Percentiles rank a stretch among this genome's conserved stretches.
Conservation (phyloP, 1,140 invertebrate species). For the Globodera rostochiensis region DNA sequence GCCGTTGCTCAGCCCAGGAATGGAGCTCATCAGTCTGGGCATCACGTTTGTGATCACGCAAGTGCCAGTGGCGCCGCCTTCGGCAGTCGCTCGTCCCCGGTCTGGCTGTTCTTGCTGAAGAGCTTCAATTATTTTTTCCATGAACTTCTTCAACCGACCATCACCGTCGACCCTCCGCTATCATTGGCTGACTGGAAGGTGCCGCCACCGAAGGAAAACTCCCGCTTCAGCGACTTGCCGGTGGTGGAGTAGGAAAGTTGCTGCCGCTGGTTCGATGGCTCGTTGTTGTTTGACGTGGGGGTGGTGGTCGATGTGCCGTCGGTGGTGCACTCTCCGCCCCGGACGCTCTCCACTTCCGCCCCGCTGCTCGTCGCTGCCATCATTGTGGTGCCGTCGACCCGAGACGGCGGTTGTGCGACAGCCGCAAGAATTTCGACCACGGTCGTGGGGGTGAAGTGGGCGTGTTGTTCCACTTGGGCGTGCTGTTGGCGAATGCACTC, state of each 20-base stretch:
- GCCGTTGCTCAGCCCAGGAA: conserved; percentile 10
- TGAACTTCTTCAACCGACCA: neutral
- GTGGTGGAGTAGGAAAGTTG: neutral
- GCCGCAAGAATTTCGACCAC: neutral
- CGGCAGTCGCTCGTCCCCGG: neutral
- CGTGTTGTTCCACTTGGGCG: neutral
- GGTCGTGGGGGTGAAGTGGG: neutral
- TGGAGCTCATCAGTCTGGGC: neutral
- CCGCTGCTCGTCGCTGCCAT: neutral
- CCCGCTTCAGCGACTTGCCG: neutral
- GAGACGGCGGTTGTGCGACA: neutral
- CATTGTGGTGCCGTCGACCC: no score
- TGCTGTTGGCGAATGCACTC: conserved; percentile 5
- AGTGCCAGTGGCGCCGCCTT: neutral
- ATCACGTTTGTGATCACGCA: conserved; percentile 6
- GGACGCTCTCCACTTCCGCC: neutral
- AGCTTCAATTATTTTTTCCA: no score
- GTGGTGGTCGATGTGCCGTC: neutral
- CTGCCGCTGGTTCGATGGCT: neutral
- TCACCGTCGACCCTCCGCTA: neutral
- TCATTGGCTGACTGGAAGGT: neutral
- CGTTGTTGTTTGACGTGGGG: neutral
- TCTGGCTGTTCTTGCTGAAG: neutral
- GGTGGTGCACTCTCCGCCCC: neutral
- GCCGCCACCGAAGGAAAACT: neutral